Base-by-base conservation (phyloP, 2,113 vertebrate species). In the Cervus canadensis region DNA sequence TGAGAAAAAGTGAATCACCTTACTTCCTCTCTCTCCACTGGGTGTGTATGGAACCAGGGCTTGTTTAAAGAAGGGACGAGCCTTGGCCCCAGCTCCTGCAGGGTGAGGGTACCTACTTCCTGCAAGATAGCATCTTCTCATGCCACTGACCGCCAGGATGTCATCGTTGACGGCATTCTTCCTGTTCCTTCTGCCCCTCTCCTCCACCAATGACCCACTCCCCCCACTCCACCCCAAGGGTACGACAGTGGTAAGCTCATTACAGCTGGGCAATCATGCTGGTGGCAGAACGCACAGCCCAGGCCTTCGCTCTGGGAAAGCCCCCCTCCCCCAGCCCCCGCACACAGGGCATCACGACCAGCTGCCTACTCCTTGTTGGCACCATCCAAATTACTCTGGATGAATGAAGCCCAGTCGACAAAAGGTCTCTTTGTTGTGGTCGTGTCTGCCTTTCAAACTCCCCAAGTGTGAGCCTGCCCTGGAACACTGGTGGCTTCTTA, bases 391-490 rank as follows among this genome's bases (percentile, higher is more conserved):
- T 89, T 92, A 83, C 79, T 93, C 48, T 82, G 26, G 23, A 83
- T 95, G 93, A 97, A 97, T 97, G 94, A 94, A 94, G 93, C 62
- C 43, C 88, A 56, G 17, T 76, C 62, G 43, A 98, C 83, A 97
- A 97, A 98, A 98, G 95, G 54, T 26, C 71, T 95, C 95, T 97
- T 97, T 98, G 93, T 97, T 95, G 87, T 82, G 43, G 48, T 81
- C 2, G 8, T 59, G 88, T 82, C 94, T 94, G 97, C 93, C 87
- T 98, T 97, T 96, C 93, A 97, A 97, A 97, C 40, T 87, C 48
- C 84, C 67, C 45, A 59, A 87, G 62, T 40, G 40, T 64, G 91
- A 96, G 89, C 48, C 92, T 91, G 82, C 62, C 84, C 94, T 87
- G 82, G 50, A 95, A 96, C 52, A 92, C 60, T 86, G 88, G 82